Base-by-base conservation (phyloP, 1,140 invertebrate species). In the Bactericera cockerelli region DNA sequence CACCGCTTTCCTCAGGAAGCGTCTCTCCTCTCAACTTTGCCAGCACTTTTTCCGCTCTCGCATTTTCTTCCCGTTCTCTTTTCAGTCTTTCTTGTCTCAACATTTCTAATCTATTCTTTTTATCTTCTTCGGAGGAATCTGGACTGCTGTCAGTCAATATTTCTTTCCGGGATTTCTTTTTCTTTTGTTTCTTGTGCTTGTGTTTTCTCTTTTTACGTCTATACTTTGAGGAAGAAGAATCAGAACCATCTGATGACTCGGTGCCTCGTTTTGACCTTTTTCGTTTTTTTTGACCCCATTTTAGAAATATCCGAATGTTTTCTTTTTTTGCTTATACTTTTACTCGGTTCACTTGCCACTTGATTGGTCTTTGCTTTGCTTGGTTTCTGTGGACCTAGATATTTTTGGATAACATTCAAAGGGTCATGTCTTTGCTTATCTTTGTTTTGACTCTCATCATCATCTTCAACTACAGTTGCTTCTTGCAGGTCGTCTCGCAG, bases 81-180 rank as follows among this genome's bases (percentile, higher is more conserved):
- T 82, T 76, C 31, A 94, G 69, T 65, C 92, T 76, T 69, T 91
- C 83, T 63, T 80, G 77, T 70, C 92, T 75, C 38, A 98, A 73
- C 65, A 81, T 76, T 67, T 87, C 80, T 14, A 96, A 71, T 67
- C 83, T 16, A 4, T 59, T 61, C 59, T 55, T 62, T 68, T 70
- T 64, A 75, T 76, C 57, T 66, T 66, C 58, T 66, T 70, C 56
- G 55, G 59, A 31, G 31, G 64, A 59, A 24, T 31, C 28, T 65
- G 62, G 4, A 31, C 28, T 31, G 13, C 4, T 31, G 4, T 31
- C 13, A 31, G 28, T 13, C 4, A 4, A 13, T 31, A 6, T 31
- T 31, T 13, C 13, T 31, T 31, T 31, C 28, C 13, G 4, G 13
- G 28, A 31, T 31, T 62, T 66, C 65, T 64, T 26, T 68, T 60